Evolutionary conservation across 2,888 invertebrate species (phyloP), one percentile per base, ranked within the genome.

Genomic region (Lasioglossum zephyrum): DNA sequence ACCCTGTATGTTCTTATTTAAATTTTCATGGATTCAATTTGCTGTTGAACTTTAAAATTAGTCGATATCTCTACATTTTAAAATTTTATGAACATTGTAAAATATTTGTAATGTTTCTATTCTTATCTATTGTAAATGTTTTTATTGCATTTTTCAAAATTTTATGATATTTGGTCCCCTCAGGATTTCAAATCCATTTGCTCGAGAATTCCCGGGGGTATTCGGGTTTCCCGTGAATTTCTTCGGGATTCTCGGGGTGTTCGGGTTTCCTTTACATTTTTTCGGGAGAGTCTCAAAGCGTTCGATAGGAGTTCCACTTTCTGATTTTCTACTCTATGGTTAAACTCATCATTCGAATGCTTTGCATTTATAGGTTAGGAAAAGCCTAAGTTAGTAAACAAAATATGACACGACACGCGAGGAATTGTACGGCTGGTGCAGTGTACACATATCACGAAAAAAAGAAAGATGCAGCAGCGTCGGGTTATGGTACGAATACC

Each of bases 391-490:
- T 77, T 11, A 49, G 66, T 49, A 74, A 79, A 76, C 49, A 81
- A 53, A 80, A 8, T 5, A 99, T 99, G 99, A 99, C 99, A 0
- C 96, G 99, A 79, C 99, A 99, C 94, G 99, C 99, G 16, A 97
- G 98, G 95, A 99, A 99, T 95, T 99, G 99, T 93, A 99, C 99
- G 1, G 99, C 99, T 1, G 99, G 99, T 81, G 98, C 99, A 13
- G 99, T 99, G 16, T 99, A 99, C 95, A 99, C 99, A 0, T 99
- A 99, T 93, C 98, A 99, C 92, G 99, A 99, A 94, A 98, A 99
- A 95, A 98, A 99, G 95, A 99, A 99, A 94, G 99, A 99, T 94
- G 98, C 99, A 1, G 97, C 97, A 69, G 97, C 98, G 13, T 99
- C 99, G 22, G 99, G 99, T 11, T 99, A 99, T 95, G 99, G 98